phyloP scores from a whole-genome alignment of 2,888 invertebrate genomes.

The Hirtodrosophila confusa region DNA sequence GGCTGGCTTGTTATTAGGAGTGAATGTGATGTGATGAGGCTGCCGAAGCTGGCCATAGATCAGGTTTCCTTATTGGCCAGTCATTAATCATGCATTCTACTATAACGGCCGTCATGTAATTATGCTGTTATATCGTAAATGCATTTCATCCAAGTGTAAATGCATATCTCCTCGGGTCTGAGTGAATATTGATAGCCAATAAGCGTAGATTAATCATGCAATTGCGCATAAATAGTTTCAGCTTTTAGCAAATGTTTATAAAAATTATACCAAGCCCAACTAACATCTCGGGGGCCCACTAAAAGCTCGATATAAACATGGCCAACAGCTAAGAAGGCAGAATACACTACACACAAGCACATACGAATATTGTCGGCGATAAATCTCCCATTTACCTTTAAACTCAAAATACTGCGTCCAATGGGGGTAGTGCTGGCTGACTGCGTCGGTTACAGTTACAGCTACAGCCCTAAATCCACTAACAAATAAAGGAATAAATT shows the following conservation, averaged over 20 bases:
- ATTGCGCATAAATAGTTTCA: conserved; percentile 60
- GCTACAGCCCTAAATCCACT: conserved; percentile 75
- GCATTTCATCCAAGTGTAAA: conserved; percentile 67
- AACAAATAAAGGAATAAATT: conserved; percentile 80
- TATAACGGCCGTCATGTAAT: conserved; percentile 53
- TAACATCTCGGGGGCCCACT: conserved; percentile 67
- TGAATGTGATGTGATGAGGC: conserved; percentile 16
- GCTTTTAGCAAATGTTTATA: conserved; percentile 49
- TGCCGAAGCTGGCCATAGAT: conserved; percentile 35
- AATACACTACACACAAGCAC: conserved; percentile 7
- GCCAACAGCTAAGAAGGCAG: conserved; percentile 50
- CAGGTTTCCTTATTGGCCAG: conserved; percentile 67
- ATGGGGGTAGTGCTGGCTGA: conserved; percentile 42
- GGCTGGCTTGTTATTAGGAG: conserved; percentile 44
- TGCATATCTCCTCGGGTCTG: conserved; percentile 48
- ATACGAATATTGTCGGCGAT: conserved; percentile 66
- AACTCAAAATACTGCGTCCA: conserved; percentile 73
- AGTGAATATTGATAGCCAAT: conserved; percentile 69
- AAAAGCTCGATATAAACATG: conserved; percentile 71
- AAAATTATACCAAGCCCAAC: conserved; percentile 21
- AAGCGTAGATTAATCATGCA: conserved; percentile 68
- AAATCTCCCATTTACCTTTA: conserved; percentile 79
- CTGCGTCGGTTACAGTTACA: conserved; percentile 49
- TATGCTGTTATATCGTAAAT: conserved; percentile 60
- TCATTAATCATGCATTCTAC: conserved; percentile 66